These are phyloP conservation scores for Drosophila bifasciata DNA, from an alignment of 1,140 invertebrate species.

Conservation along the genomic window DNA sequence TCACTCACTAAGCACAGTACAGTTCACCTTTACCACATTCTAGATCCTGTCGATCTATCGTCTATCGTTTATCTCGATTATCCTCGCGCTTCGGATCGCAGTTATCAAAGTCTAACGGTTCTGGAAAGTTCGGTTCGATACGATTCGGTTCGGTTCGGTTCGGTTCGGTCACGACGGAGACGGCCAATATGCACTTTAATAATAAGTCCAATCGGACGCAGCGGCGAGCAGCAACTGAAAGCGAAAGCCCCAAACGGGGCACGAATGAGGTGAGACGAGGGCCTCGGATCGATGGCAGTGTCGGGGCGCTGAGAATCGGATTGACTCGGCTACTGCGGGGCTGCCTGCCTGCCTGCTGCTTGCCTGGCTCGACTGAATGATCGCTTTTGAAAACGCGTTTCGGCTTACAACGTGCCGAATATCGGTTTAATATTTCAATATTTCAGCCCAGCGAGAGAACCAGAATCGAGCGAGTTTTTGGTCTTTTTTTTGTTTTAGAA, in stretches of 20 bases:
- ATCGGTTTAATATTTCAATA: slow-evolving; percentile 54
- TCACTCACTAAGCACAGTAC: background rate
- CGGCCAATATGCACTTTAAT: slow-evolving; percentile 32
- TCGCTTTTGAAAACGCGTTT: slow-evolving; percentile 55
- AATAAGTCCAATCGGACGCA: slow-evolving; percentile 75
- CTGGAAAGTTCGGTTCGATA: too few relatives aligned
- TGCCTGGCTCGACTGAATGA: background rate
- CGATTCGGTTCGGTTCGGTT: too few relatives aligned
- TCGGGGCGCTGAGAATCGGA: slow-evolving; percentile 2
- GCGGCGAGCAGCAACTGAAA: slow-evolving; percentile 80
- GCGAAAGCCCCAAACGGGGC: slow-evolving; percentile 62
- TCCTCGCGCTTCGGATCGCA: too few relatives aligned
- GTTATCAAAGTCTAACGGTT: too few relatives aligned
- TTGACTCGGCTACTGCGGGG: background rate
- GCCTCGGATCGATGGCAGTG: slow-evolving; percentile 50
- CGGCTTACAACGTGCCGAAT: slow-evolving; percentile 40
- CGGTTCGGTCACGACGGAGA: slow-evolving; percentile 33
- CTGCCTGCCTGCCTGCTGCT: too few relatives aligned
- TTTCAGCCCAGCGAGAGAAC: slow-evolving; percentile 27
- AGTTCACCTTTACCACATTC: slow-evolving; percentile 2
- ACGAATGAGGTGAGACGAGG: slow-evolving; percentile 58
- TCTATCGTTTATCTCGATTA: too few relatives aligned
- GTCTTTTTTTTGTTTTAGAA: slow-evolving; percentile 33
- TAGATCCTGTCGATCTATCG: background rate
- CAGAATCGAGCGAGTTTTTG: background rate